Conservation (phyloP, 2,113 vertebrate species). For the Nannospalax galili region DNA sequence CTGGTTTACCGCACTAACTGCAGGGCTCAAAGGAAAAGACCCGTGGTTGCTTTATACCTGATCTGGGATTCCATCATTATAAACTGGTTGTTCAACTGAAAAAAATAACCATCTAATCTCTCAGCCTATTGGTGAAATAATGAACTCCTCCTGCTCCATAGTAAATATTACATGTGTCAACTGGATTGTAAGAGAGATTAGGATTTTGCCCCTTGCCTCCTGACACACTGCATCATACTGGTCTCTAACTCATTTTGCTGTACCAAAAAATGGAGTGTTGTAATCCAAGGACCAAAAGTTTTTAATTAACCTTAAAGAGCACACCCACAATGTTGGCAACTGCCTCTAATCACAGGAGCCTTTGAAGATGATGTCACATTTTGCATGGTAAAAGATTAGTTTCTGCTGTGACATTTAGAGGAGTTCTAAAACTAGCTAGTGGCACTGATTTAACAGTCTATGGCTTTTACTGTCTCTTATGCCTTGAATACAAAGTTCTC, state of each 20-base stretch:
- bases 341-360: background rate
- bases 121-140: slow-evolving; percentile 43
- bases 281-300: background rate
- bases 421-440: slow-evolving; percentile 35
- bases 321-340: slow-evolving; percentile 34
- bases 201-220: slow-evolving; percentile 34
- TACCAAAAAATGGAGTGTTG: background rate
- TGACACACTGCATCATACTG: background rate
- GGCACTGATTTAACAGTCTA: slow-evolving; percentile 44
- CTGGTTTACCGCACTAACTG: slow-evolving; percentile 16
- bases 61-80: slow-evolving; percentile 47
- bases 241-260: background rate
- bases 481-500: background rate
- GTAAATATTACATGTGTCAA: slow-evolving; percentile 53
- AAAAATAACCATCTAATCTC: slow-evolving; percentile 14
- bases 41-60: background rate
- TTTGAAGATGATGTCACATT: slow-evolving; percentile 38
- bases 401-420: slow-evolving; percentile 55
- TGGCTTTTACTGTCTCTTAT: background rate
- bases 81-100: slow-evolving; percentile 22
- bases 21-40: background rate
- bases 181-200: background rate
- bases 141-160: background rate
- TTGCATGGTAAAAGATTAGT: slow-evolving; percentile 25
- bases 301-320: slow-evolving; percentile 55